Conservation (phyloP, 2,113 vertebrate genomes). For the Micronisus gabar region DNA sequence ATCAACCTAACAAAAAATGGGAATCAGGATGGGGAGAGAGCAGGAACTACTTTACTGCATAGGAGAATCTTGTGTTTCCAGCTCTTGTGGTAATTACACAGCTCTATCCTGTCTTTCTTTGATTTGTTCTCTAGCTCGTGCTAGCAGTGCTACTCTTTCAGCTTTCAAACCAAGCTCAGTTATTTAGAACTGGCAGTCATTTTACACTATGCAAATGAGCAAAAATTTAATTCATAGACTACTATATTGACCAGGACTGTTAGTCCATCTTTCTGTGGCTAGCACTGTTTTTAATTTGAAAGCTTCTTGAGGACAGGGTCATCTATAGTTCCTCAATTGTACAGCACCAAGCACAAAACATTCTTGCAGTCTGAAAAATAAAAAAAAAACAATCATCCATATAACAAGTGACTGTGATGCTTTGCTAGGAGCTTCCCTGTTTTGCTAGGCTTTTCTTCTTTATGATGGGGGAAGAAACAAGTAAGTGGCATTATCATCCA, state of each 20-base stretch:
- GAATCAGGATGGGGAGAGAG: background rate
- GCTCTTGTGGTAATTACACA: background rate
- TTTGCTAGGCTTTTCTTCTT: background rate
- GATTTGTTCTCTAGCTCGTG: background rate
- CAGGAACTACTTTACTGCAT: background rate
- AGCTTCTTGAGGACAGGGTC: background rate
- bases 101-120: background rate
- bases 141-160: background rate
- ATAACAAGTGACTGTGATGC: background rate
- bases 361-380: background rate
- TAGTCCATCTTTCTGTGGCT: background rate
- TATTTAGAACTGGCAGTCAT: background rate
- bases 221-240: background rate
- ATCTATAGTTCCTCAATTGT: background rate
- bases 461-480: background rate
- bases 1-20: background rate
- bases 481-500: background rate
- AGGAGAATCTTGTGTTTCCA: background rate
- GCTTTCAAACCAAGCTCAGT: background rate
- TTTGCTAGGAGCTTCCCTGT: background rate
- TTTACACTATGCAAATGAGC: background rate
- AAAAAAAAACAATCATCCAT: background rate
- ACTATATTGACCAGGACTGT: background rate
- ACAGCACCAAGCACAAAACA: background rate
- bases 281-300: background rate